These are phyloP conservation scores for Mixornis gularis DNA, from an alignment of 2,113 vertebrate species.

Conservation along the genomic window DNA sequence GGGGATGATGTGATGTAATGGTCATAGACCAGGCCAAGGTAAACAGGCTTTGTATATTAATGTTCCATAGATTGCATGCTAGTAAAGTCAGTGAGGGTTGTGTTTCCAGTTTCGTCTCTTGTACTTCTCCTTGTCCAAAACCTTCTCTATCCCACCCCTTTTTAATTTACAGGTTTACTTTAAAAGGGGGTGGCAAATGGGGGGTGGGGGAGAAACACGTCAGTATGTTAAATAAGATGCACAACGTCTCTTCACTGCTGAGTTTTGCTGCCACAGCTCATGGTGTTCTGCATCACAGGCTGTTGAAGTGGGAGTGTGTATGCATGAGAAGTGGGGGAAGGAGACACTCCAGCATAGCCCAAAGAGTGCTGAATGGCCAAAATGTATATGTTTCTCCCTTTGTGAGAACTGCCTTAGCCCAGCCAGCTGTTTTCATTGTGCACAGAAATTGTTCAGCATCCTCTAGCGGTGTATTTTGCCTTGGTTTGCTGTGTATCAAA, in stretches of 20 bases:
- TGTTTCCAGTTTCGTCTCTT: conserved; percentile 53
- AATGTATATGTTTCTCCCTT: not conserved
- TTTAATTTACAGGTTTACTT: conserved; percentile 18
- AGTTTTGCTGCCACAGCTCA: not conserved
- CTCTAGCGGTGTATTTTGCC: not conserved
- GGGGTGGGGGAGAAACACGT: not conserved
- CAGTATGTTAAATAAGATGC: not conserved
- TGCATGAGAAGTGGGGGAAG: not conserved
- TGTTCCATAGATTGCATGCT: conserved; percentile 75
- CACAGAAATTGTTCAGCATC: not conserved
- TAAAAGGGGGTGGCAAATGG: not conserved
- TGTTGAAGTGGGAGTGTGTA: not conserved
- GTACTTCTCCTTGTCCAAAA: conserved; percentile 9
- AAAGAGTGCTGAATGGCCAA: not conserved
- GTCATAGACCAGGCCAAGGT: conserved; percentile 55
- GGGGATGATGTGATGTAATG: conserved; percentile 58
- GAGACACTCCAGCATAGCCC: not conserved
- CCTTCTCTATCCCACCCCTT: not conserved
- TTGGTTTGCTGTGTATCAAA: not conserved
- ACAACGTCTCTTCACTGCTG: not conserved
- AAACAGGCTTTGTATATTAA: conserved; percentile 68
- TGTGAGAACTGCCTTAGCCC: not conserved
- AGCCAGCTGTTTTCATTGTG: not conserved
- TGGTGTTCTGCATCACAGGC: not conserved
- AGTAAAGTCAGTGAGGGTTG: conserved; percentile 64